A percentile compares a stretch with the other conserved stretches of the same genome.
phyloP scores from a whole-genome alignment of 2,888 invertebrate genomes.

The Tinea trinotella region DNA sequence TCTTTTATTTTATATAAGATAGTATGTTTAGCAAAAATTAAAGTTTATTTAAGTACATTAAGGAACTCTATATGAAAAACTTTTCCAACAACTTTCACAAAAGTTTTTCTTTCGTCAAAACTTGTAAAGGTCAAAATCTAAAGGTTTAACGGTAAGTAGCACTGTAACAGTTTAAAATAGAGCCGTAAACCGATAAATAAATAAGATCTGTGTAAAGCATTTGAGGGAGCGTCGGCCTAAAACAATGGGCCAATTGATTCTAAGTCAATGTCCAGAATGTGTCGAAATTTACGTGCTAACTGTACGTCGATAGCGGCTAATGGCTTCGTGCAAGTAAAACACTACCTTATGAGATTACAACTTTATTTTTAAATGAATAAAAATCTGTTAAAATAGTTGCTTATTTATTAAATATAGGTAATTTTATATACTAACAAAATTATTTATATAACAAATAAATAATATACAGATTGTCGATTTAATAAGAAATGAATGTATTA shows the following conservation, averaged over 20 bases:
- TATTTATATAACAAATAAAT: too few species aligned
- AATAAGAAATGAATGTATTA: too few species aligned
- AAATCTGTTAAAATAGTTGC: too few species aligned
- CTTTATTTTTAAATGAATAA: background rate
- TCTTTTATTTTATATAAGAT: too few species aligned
- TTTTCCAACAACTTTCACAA: too few species aligned
- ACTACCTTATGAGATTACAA: background rate
- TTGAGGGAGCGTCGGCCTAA: conserved; percentile 50
- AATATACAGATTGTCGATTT: too few species aligned
- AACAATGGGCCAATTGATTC: conserved; percentile 65
- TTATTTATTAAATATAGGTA: too few species aligned
- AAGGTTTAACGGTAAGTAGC: background rate
- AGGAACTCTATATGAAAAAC: too few species aligned
- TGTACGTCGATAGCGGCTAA: conserved; percentile 32
- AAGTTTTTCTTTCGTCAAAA: background rate
- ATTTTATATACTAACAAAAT: too few species aligned
- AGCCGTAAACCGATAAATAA: conserved; percentile 58
- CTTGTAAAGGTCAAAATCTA: background rate
- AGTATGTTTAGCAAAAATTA: too few species aligned
- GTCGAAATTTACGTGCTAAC: conserved; percentile 47
- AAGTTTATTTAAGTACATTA: too few species aligned
- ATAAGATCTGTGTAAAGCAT: conserved; percentile 34
- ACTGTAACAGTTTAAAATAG: conserved; percentile 43
- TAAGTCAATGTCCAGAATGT: conserved; percentile 36
- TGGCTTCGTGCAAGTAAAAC: conserved; percentile 26